A percentile compares a stretch with the other conserved stretches of the same genome.
Evolutionary conservation across 64 coral and sea anemone species (phyloP).

Genomic region (Pachyseris speciosa): DNA sequence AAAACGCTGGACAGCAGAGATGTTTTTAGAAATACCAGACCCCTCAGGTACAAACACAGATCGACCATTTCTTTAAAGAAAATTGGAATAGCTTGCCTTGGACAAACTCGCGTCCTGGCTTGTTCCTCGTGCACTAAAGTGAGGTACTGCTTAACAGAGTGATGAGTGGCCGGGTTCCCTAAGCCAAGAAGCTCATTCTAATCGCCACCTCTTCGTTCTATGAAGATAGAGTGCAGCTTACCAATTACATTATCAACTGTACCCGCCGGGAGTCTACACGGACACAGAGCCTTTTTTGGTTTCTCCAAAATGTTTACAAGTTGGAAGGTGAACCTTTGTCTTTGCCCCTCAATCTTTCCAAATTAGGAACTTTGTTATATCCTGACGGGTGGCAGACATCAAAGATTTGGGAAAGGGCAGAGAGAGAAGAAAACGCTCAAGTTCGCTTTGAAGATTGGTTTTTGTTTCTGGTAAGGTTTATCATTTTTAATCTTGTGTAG

Average conservation of each 20-base stretch:
- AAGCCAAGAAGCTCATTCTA: conserved; percentile 33
- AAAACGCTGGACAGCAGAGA: neutral
- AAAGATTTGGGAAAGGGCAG: neutral
- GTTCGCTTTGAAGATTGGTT: neutral
- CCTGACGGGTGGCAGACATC: neutral
- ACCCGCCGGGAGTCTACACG: conserved; percentile 16
- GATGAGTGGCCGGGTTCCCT: conserved; percentile 24
- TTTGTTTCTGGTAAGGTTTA: conserved; percentile 1
- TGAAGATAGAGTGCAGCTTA: conserved; percentile 14
- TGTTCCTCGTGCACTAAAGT: conserved; percentile 22
- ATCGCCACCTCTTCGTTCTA: neutral
- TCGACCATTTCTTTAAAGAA: conserved; percentile 14
- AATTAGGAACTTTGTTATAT: neutral
- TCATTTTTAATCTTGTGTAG: neutral
- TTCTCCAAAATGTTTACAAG: neutral
- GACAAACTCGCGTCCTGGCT: neutral
- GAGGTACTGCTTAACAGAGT: conserved; percentile 11
- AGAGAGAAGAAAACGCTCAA: neutral
- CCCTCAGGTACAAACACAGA: neutral
- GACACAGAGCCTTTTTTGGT: neutral
- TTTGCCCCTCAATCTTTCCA: conserved; percentile 38
- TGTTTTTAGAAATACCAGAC: neutral
- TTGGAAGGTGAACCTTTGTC: conserved; percentile 16
- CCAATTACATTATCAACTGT: conserved; percentile 39
- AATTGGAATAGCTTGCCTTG: conserved; percentile 21